Base-by-base conservation (phyloP, 2,113 vertebrate species). In the Nothobranchius furzeri region DNA sequence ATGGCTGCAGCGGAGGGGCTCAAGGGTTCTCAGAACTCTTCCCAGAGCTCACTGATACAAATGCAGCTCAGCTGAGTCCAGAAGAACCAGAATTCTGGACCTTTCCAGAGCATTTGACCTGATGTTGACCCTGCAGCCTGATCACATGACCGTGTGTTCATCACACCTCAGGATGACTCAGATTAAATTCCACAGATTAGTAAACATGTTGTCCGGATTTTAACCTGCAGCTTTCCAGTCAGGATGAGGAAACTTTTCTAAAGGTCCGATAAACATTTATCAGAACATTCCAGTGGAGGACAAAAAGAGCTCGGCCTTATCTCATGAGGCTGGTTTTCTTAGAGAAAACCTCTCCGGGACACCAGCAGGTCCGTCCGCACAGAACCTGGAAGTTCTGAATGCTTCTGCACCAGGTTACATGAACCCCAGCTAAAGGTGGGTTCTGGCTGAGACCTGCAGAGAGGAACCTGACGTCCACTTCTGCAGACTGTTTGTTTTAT, bases 191-290 rank as follows among this genome's bases (percentile, higher is more conserved):
- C 64, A 68, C 15, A 10, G 51, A 42, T 59, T 63, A 57, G 42
- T 73, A 68, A 64, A 54, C 43, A 0, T 30, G 20, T 11, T n/a
- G 37, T 12, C 64, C 63, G 2, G 20, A 74, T 62, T 7, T 68
- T 36, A 56, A 56, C 55, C 72, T 48, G 61, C 58, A 60, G 61
- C 47, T 58, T 76, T 59, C 49, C 9, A 5, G 36, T 43, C 51
- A 59, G 24, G 60, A 60, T 52, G 63, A 20, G 4, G 46, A 68
- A 71, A 75, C 14, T 52, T 83, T 73, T 70, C 65, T 80, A 50
- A 58, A 59, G 58, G 53, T 60, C 15, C 64, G 73, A 72, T 77
- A 77, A 77, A 73, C 12, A 13, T 14, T 36, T 11, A 37, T 42
- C 17, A 12, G 3, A 55, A 63, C 59, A 65, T 71, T 78, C 66